Evolutionary conservation across 1,140 invertebrate species (phyloP), one percentile per base, ranked within the genome.

Genomic region (Drosophila saltans): DNA sequence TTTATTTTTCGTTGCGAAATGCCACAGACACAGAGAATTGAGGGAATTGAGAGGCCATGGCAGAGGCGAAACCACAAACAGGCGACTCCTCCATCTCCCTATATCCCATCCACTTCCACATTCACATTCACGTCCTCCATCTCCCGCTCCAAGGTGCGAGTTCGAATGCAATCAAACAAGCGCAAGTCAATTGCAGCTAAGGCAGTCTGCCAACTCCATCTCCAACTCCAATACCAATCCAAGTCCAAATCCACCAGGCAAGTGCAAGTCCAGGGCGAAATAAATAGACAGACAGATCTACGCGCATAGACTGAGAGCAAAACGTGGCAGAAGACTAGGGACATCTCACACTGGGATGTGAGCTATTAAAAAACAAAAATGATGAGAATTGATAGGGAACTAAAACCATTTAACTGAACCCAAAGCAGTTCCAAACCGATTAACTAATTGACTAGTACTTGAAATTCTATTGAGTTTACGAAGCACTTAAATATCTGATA

Each of bases 141-240:
- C 45, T 26, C 11, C 71, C 36, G 39, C 65, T 68, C 80, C 69
- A 88, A 83, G 83, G 84, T 88, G 84, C 83, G 84, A 88, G 75
- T 78, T 89, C 84, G 84, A 89, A 83, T 89, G 84, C 84, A 89
- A 89, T 89, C 84, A 89, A 89, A 89, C 84, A 89, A 88, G 83
- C 83, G 80, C 66, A 88, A 88, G 83, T 88, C 83, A 88, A 88
- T 88, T 88, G 84, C 81, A 79, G 58, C 76, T 61, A 83, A 52
- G 45, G 45, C 45, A 52, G 45, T 52, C 45, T 71, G 73, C 64
- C 76, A 77, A 72, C 52, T 45, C 36, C 40, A 30, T 43, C 21
- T 24, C 41, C 39, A 43, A n/a, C 26, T 28, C 56, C 16, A 72
- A 64, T 56, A 62, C 57, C 9, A 30, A 30, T 33, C 7, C 56